A percentile compares a stretch with the other conserved stretches of the same genome.
Evolutionary conservation across 2,888 invertebrate genomes (phyloP).

Genomic region (Adela reaumurella): DNA sequence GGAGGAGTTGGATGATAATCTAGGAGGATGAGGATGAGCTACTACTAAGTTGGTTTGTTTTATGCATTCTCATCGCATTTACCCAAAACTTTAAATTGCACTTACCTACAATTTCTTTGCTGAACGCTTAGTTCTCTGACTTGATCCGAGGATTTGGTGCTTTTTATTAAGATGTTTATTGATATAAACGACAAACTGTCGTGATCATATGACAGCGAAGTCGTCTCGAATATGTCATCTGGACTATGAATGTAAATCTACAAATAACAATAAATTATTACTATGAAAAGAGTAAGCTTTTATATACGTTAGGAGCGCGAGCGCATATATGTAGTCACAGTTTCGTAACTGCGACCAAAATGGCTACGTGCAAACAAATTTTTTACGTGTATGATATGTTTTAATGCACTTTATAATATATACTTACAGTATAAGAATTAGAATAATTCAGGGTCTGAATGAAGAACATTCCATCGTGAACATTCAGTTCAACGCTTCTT

Average conservation of each 20-base stretch:
- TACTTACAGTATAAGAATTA: constrained; percentile 32
- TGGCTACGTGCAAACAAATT: no score
- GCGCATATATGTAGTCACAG: no score
- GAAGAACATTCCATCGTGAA: constrained; percentile 38
- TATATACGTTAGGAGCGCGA: no score
- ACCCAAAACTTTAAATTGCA: not conserved
- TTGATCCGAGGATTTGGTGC: constrained; percentile 29
- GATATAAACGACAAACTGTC: constrained; percentile 27
- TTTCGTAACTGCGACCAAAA: no score
- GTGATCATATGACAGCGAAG: constrained; percentile 24
- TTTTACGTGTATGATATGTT: no score
- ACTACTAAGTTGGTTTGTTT: no score
- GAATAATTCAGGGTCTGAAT: constrained; percentile 32
- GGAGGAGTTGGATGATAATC: no score
- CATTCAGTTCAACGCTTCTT: constrained; percentile 34
- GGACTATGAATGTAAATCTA: constrained; percentile 42
- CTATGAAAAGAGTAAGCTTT: no score
- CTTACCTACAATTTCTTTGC: constrained; percentile 39
- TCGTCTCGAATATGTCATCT: constrained; percentile 31
- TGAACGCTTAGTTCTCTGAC: constrained; percentile 22
- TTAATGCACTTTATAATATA: no score
- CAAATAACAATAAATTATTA: no score
- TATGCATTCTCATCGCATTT: no score
- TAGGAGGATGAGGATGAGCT: no score
- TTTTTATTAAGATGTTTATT: constrained; percentile 34